Base-by-base conservation (phyloP, 2,888 invertebrate genomes). In the Myopa testacea region DNA sequence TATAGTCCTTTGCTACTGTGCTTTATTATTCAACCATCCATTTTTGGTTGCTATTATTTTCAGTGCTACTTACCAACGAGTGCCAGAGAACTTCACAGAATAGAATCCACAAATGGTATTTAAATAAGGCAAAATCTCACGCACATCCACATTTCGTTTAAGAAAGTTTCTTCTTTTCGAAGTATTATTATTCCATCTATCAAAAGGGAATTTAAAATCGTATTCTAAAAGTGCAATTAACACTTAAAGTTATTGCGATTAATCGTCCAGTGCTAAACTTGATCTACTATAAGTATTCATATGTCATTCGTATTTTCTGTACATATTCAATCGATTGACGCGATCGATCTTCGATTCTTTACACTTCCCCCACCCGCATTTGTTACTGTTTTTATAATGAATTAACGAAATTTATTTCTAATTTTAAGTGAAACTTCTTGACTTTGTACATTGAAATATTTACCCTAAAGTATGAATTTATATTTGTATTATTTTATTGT, bases 391-490 rank as follows among this genome's bases (percentile, higher is more conserved):
- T 55, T 55, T 63, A 26, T 63, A 34, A 37, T 34, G 16, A 67
- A 40, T 40, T 67, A n/a, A 67, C 16, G 38, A 37, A 45, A 45
- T 45, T 67, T 67, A 37, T 5, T 67, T 16, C 37, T 67, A 67
- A n/a, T 67, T n/a, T 67, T 67, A 67, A 67, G 67, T 16, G 16
- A n/a, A 40, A 63, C 37, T 37, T 34, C 14, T 67, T 67, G n/a
- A 40, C 67, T 67, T 67, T 67, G 67, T 67, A 67, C 40, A 67
- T 67, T 55, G 55, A 14, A 67, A 40, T 67, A 37, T 70, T 5
- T 55, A 52, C n/a, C 55, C 37, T 70, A 60, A 62, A 40, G 60
- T 62, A 73, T 73, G 14, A 73, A 62, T 73, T 73, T 45, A 62
- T 40, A 55, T 62, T 62, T 10, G 26, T 73, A 40, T 60, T 63